Conservation (phyloP, 2,888 invertebrate species). For the Ochropleura plecta region DNA sequence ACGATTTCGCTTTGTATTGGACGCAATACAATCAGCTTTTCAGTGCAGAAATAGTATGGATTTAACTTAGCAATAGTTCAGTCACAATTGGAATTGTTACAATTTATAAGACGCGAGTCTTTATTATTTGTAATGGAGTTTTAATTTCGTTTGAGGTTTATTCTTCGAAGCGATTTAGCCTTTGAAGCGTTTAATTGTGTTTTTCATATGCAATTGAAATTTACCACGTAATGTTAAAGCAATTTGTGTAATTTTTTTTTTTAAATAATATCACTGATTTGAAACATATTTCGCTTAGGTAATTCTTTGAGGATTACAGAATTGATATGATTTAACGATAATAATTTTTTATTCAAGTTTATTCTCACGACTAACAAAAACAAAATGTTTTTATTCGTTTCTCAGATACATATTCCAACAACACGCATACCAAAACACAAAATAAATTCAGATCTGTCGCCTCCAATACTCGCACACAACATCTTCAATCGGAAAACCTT, state of each 20-base stretch:
- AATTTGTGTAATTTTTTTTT: neutral
- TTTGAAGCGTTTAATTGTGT: neutral
- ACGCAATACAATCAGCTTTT: constrained; percentile 57
- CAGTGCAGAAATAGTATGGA: constrained; percentile 35
- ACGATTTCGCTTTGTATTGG: constrained; percentile 44
- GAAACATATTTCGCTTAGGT: too few species aligned
- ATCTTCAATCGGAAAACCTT: constrained; percentile 67
- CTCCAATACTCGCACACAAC: constrained; percentile 44
- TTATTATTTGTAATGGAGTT: constrained; percentile 36
- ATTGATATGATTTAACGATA: too few species aligned
- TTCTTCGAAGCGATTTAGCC: neutral
- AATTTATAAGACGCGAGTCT: constrained; percentile 33
- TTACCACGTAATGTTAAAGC: neutral
- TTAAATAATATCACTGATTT: too few species aligned
- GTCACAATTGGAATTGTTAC: constrained; percentile 39
- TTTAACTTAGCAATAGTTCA: constrained; percentile 46
- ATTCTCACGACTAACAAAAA: neutral
- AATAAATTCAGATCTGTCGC: constrained; percentile 44
- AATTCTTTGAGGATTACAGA: too few species aligned
- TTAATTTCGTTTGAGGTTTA: constrained; percentile 8
- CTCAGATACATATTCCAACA: neutral
- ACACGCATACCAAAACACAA: constrained; percentile 31
- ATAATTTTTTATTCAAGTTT: too few species aligned
- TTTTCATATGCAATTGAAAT: neutral
- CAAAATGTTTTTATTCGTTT: neutral